These are phyloP conservation scores for Lota lota DNA, from an alignment of 2,113 vertebrate species.

Conservation along the genomic window DNA sequence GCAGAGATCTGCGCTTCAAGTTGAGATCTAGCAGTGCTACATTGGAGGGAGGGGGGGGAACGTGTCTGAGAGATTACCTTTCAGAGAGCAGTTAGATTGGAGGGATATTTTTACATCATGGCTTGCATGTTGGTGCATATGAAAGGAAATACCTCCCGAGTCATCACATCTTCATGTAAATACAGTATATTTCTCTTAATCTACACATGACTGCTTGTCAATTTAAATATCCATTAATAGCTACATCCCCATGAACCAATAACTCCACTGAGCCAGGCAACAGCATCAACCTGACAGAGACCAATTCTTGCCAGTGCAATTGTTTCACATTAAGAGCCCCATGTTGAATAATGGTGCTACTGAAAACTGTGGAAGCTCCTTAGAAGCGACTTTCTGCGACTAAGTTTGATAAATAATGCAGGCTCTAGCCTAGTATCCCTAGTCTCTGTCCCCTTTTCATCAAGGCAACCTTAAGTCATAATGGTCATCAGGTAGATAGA, in stretches of 20 bases:
- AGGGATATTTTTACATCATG: too few species aligned
- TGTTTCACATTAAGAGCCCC: constrained; percentile 51
- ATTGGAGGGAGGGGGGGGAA: neutral
- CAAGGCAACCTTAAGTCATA: too few species aligned
- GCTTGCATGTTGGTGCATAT: too few species aligned
- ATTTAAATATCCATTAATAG: constrained; percentile 4
- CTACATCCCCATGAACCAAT: constrained; percentile 17
- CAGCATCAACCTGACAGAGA: constrained; percentile 12
- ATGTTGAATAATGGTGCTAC: constrained; percentile 54
- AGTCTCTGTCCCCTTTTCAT: constrained; percentile 6
- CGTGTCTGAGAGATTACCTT: too few species aligned
- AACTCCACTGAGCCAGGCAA: constrained; percentile 23
- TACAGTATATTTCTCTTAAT: neutral
- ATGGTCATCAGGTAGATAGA: too few species aligned
- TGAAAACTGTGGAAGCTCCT: constrained; percentile 45
- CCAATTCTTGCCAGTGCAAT: constrained; percentile 1
- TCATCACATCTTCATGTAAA: too few species aligned
- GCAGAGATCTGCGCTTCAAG: constrained; percentile 47
- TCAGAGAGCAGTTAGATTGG: too few species aligned
- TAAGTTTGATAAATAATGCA: constrained; percentile 61
- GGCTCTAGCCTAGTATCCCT: constrained; percentile 34
- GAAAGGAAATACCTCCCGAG: too few species aligned
- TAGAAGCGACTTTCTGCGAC: constrained; percentile 45
- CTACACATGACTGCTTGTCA: constrained; percentile 23
- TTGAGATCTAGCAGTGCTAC: constrained; percentile 20